These are phyloP conservation scores for Anarsia innoxiella DNA, from an alignment of 2,888 invertebrate species.

Conservation along the genomic window DNA sequence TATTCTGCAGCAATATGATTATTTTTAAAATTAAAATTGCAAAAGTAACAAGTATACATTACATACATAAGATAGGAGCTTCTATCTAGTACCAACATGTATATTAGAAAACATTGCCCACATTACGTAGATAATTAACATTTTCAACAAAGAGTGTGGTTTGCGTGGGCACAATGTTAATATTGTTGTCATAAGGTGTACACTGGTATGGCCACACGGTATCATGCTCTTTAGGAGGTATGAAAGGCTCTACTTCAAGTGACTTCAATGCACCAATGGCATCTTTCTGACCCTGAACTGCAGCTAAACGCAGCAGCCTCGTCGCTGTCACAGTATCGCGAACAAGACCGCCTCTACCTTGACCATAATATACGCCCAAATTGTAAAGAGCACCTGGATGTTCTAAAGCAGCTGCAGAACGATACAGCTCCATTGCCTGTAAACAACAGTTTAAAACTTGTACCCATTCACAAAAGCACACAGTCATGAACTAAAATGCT, in stretches of 20 bases:
- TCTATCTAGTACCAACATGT: neutral
- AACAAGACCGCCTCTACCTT: slow-evolving; percentile 76
- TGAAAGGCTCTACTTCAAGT: slow-evolving; percentile 35
- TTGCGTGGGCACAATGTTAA: slow-evolving; percentile 45
- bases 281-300: slow-evolving; percentile 75
- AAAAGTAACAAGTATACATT: neutral
- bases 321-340: slow-evolving; percentile 66
- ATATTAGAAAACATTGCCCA: neutral
- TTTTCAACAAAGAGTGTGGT: slow-evolving; percentile 54
- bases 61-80: too few species aligned
- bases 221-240: slow-evolving; percentile 27
- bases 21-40: neutral
- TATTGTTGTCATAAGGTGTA: slow-evolving; percentile 29
- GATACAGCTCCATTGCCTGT: slow-evolving; percentile 80
- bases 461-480: too few species aligned
- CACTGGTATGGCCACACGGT: slow-evolving; percentile 31
- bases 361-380: slow-evolving; percentile 79
- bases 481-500: too few species aligned
- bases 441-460: too few species aligned
- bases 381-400: slow-evolving; percentile 82
- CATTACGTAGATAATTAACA: slow-evolving; percentile 25
- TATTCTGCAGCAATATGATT: neutral
- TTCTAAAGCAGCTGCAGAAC: slow-evolving; percentile 76
- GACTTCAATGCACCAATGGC: slow-evolving; percentile 70
- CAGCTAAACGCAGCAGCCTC: slow-evolving; percentile 68